Conservation (phyloP, 30 jellyfish, hydroid and myxozoan species). For the Nemopilema nomurai region DNA sequence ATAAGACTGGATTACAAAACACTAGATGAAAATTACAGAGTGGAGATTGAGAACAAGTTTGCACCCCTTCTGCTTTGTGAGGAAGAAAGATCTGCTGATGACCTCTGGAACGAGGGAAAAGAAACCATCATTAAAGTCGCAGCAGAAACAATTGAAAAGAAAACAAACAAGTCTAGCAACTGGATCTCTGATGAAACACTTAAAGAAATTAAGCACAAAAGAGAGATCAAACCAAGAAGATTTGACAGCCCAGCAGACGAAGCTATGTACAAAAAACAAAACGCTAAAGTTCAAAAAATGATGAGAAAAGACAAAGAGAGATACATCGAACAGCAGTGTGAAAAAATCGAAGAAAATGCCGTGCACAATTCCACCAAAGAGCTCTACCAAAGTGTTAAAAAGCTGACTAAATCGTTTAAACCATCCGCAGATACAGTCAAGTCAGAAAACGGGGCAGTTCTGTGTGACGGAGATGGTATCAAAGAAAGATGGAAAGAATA, state of each 20-base stretch:
- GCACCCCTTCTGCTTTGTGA: slow-evolving; percentile 12
- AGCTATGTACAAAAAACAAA: slow-evolving; percentile 25
- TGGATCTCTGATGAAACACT: slow-evolving; percentile 32
- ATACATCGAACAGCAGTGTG: slow-evolving; percentile 8
- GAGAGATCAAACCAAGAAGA: slow-evolving; percentile 16
- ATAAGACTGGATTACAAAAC: slow-evolving; percentile 11
- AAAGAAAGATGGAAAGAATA: slow-evolving; percentile 23
- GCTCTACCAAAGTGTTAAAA: not conserved
- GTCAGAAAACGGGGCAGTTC: slow-evolving; percentile 1
- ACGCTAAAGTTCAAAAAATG: slow-evolving; percentile 15
- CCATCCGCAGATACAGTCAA: not conserved
- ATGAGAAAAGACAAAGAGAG: slow-evolving; percentile 38
- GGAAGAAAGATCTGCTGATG: slow-evolving; percentile 41
- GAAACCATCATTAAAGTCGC: slow-evolving; percentile 14
- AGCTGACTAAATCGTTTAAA: not conserved
- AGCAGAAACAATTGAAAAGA: slow-evolving; percentile 19
- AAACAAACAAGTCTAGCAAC: not conserved
- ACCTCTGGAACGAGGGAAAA: slow-evolving; percentile 41
- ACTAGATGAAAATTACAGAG: not conserved
- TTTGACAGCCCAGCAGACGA: not conserved
- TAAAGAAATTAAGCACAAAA: slow-evolving; percentile 1
- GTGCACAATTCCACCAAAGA: not conserved
- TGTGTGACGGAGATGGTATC: slow-evolving; percentile 7
- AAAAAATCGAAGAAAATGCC: slow-evolving; percentile 16
- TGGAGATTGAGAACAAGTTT: slow-evolving; percentile 5